Evolutionary conservation across 2,113 vertebrate genomes (phyloP).

Genomic region (Grus americana): DNA sequence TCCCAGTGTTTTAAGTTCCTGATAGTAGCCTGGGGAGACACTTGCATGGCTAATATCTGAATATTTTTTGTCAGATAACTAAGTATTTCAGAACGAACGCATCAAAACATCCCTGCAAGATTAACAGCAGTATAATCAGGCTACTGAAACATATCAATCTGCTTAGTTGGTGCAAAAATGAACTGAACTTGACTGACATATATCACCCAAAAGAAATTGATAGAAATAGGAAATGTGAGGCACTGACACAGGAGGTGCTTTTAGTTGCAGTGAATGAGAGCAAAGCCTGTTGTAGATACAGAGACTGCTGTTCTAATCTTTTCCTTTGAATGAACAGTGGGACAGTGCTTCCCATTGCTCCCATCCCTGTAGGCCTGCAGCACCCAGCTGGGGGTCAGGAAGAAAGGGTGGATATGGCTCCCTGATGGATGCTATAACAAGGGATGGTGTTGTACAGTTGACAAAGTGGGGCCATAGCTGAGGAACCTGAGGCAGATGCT

Average conservation of each 20-base stretch:
- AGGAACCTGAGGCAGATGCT: not conserved
- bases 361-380: not conserved
- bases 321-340: not conserved
- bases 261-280: not conserved
- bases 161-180: not conserved
- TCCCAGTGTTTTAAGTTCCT: not conserved
- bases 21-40: not conserved
- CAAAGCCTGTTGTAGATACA: not conserved
- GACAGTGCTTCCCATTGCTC: not conserved
- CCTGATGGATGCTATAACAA: not conserved
- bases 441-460: not conserved
- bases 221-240: not conserved
- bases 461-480: not conserved
- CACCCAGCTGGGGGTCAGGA: not conserved
- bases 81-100: not conserved
- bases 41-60: not conserved
- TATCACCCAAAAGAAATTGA: not conserved
- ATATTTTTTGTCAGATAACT: not conserved
- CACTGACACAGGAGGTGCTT: not conserved
- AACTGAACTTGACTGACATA: not conserved
- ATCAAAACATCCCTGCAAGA: not conserved
- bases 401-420: not conserved
- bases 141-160: not conserved
- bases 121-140: not conserved
- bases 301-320: not conserved